Evolutionary conservation across 2,113 vertebrate species (phyloP), one percentile per base, ranked within the genome.

Genomic region (Ovibos moschatus): DNA sequence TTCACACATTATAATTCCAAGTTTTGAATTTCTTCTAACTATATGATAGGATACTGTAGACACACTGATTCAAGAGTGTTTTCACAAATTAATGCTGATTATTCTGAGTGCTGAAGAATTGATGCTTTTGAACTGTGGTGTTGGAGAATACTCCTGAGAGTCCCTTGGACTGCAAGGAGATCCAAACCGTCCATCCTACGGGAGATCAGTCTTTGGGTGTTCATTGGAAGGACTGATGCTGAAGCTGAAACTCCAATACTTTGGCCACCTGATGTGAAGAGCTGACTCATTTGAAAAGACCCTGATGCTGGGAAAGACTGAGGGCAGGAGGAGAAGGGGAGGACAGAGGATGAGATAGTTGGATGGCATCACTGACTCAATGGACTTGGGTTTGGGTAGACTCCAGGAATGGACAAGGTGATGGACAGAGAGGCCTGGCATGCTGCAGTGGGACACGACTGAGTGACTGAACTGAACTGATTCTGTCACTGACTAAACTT

Each of bases 1-100:
- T 96, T 91, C 79, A 92, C 12, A 78, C 82, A 86, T 83, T 88
- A 58, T 84, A 89, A 96, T 89, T 87, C 15, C 43, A 93, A 89
- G 51, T 36, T 71, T 64, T 78, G 67, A 97, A 91, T 86, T 93
- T 96, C 36, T 91, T 92, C 82, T 67, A 16, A 91, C n/a, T 87
- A 16, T 87, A 86, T 43, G 89, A 8, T 25, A 84, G 50, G 36
- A 9, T 67, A 71, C 7, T 60, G 4, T 43, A 83, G 23, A 23
- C n/a, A 36, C 45, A 87, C 6, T 12, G 6, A 74, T 81, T 97
- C 40, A 55, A 94, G 16, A 45, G 47, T 55, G 19, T 85, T 97
- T 27, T 87, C 47, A 85, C 23, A 97, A 94, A 84, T 79, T 87
- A 81, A 82, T 92, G 28, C 27, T 86, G 87, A 81, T 53, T 64